Evolutionary conservation across 2,797 vertebrate genomes (phyloP), one percentile per base, ranked within the genome.

Genomic region (Anolis apletophallus): DNA sequence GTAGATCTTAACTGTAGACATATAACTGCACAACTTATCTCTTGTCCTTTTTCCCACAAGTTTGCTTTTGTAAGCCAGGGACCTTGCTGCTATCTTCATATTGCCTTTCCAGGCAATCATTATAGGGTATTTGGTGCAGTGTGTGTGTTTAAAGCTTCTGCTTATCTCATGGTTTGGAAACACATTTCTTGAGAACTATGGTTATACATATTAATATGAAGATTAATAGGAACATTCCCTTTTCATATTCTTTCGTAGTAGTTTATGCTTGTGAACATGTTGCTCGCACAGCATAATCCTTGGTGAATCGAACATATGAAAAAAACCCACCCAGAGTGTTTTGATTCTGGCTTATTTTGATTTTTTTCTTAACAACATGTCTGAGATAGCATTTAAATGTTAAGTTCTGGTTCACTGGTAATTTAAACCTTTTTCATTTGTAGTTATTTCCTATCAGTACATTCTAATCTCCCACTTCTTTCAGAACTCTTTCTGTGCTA

Each of bases 291-390:
- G 29, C 52, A 23, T 71, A 71, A 57, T 72, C 54, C 80, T 82
- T 36, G 87, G 83, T 85, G 87, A 82, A 93, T 83, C 83, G 82
- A 88, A 92, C 91, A 87, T 86, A 59, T 46, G 85, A 54, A 69
- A 52, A 91, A 90, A 23, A 61, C 3, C 11, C 14, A 82, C 87
- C 87, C 2, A 50, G 86, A 87, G 79, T 87, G 36, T 88, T 50
- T 64, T 87, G 79, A 54, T 91, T 90, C 83, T 80, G 79, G 52
- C 87, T 92, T 85, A 87, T 88, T 81, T 92, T 84, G 90, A 78
- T 88, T 85, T 92, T 76, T 88, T 88, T 81, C 88, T 46, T 34
- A 85, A 76, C 88, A 90, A 78, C 87, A 88, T 89, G 84, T 80
- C n/a, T 8, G 21, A 54, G 36, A 61, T 81, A 26, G 84, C 52